A percentile compares a stretch with the other conserved stretches of the same genome.
phyloP scores from a whole-genome alignment of 2,888 invertebrate genomes.

The Hirtodrosophila histrioides region DNA sequence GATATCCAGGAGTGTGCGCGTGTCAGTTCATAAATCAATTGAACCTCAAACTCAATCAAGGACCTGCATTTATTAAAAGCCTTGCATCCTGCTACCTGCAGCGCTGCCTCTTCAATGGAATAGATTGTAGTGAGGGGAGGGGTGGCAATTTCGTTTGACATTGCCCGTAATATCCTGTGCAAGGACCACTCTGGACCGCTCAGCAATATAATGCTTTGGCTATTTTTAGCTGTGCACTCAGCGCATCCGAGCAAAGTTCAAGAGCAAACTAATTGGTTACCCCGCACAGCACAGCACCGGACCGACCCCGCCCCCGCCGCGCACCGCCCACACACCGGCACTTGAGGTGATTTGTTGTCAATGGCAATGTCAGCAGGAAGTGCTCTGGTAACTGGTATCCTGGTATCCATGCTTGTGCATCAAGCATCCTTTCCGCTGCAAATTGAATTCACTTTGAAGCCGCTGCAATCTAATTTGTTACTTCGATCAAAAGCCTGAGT shows the following conservation, averaged over 20 bases:
- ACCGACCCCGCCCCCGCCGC: no score
- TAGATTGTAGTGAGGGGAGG: no score
- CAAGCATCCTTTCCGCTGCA: conserved; percentile 17
- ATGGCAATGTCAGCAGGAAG: conserved; percentile 3
- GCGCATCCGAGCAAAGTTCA: background rate
- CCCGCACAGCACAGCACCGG: no score
- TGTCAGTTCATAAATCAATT: conserved; percentile 25
- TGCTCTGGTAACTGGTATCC: background rate
- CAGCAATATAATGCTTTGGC: background rate
- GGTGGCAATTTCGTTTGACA: no score
- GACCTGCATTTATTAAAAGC: conserved; percentile 31
- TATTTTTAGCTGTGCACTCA: conserved; percentile 17
- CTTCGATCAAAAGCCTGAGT: conserved; percentile 35
- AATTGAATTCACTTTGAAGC: conserved; percentile 33
- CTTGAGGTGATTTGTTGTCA: background rate
- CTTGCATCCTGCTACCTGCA: background rate
- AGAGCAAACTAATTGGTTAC: conserved; percentile 5
- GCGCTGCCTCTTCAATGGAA: background rate
- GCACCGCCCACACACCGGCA: background rate
- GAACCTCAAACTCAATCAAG: conserved; percentile 32
- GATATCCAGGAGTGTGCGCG: no score
- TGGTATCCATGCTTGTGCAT: background rate
- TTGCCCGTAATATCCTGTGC: no score
- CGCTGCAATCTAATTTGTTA: conserved; percentile 39
- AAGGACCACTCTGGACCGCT: no score